These are phyloP conservation scores for Volucella inanis DNA, from an alignment of 2,888 invertebrate species.

Conservation along the genomic window DNA sequence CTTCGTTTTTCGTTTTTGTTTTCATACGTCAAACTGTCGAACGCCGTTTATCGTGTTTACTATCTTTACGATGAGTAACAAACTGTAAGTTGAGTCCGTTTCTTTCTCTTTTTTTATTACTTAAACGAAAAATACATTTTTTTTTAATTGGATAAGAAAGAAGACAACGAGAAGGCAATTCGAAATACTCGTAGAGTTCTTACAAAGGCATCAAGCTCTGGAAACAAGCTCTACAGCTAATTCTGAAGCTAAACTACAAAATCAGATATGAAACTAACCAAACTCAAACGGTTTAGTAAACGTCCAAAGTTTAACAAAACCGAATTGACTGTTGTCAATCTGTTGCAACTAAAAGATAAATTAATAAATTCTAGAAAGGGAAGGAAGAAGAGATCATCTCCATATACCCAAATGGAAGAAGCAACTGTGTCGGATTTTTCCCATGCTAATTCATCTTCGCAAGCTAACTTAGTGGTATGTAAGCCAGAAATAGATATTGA, in stretches of 20 bases:
- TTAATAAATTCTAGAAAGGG: background rate
- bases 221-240: background rate
- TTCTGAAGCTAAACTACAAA: background rate
- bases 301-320: constrained; percentile 5
- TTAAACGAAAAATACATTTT: no score
- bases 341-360: constrained; percentile 18
- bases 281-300: background rate
- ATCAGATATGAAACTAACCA: background rate
- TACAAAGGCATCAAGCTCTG: constrained; percentile 10
- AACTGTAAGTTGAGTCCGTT: background rate
- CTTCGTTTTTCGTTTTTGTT: no score
- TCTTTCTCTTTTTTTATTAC: background rate
- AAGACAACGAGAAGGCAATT: constrained; percentile 17
- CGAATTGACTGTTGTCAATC: constrained; percentile 3
- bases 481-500: background rate
- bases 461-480: background rate
- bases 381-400: no score
- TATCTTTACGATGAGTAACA: background rate
- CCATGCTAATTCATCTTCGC: background rate
- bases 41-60: no score
- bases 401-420: background rate
- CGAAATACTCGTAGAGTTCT: constrained; percentile 15
- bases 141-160: constrained; percentile 6
- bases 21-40: no score
- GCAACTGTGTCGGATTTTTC: background rate